Base-by-base conservation (phyloP, 2,888 invertebrate species). In the Bellardia bayeri region DNA sequence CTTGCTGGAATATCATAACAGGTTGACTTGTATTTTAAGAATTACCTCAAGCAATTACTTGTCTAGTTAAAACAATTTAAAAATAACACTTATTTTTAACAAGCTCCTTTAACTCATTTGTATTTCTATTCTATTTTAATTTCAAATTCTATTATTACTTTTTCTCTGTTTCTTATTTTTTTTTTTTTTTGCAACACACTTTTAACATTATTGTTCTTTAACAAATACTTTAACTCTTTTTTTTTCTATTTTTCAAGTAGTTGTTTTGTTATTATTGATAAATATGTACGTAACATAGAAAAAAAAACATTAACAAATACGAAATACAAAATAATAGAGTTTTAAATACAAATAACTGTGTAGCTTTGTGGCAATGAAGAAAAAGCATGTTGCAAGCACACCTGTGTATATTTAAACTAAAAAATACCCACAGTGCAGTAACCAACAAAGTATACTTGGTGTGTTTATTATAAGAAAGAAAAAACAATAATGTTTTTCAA, bases 371-470 rank as follows among this genome's bases (percentile, higher is more conserved):
- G 61, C 64, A 45, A 23, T 45, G 2, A 76, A 37, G 6, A 58
- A 11, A 30, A 23, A 63, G 40, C 40, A 42, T 76, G 75, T 58
- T 78, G 82, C 84, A 82, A 81, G 81, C 87, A 85, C 87, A 87
- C 87, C 87, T 87, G 87, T 87, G 84, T 82, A 49, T 84, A 87
- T 87, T 82, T 82, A 82, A 83, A 78, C 51, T 82, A 56, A 7
- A 33, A 64, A 64, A 79, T 82, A 64, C 66, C 78, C 81, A 81
- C 71, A 78, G 78, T 84, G 83, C 83, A 78, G 45, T 45, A 45
- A 23, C 23, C 23, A 23, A 1, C 23, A 23, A 23, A 45, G 45
- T 45, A 45, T 13, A 74, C 16, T 14, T n/a, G 8, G 51, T 49
- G 51, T 49, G 45, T 7, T 42, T 9, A 42, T 13, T 45, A 45